A percentile compares a stretch with the other conserved stretches of the same genome.
phyloP scores from a whole-genome alignment of 35 echinoderm and acorn worm species.

The Holothuria glaberrima region DNA sequence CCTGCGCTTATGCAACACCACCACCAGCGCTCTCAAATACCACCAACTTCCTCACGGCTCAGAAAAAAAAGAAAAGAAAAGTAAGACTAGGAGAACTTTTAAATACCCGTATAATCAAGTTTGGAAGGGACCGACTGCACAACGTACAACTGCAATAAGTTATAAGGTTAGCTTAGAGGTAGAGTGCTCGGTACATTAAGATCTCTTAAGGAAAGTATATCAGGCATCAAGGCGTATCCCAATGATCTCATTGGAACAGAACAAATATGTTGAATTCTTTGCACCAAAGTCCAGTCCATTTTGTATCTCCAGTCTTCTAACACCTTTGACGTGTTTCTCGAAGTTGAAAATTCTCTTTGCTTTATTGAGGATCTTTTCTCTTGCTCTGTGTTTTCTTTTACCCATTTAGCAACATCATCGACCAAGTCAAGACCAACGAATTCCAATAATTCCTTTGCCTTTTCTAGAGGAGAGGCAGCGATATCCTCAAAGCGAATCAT shows the following conservation, averaged over 20 bases:
- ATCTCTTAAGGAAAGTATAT: not conserved
- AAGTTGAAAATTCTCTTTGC: slow-evolving; percentile 4
- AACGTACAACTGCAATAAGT: no score
- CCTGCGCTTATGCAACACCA: no score
- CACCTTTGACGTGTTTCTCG: not conserved
- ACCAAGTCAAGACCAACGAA: slow-evolving; percentile 10
- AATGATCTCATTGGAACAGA: slow-evolving; percentile 10
- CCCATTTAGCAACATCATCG: not conserved
- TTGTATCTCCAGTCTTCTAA: slow-evolving; percentile 25
- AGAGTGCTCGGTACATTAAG: not conserved
- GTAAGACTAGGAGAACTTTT: no score
- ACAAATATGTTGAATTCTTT: slow-evolving; percentile 27
- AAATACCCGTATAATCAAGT: no score
- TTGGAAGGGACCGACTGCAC: no score
- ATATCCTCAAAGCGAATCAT: slow-evolving; percentile 65
- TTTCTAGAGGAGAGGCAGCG: slow-evolving; percentile 1
- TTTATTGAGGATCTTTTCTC: not conserved
- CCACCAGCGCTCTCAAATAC: no score
- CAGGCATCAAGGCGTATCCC: slow-evolving; percentile 11
- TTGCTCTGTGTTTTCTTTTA: slow-evolving; percentile 5
- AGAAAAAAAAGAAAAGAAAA: no score
- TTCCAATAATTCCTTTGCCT: slow-evolving; percentile 28
- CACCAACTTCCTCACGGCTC: no score
- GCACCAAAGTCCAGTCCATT: not conserved
- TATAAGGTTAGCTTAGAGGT: not conserved